Evolutionary conservation across 2,888 invertebrate species (phyloP).

Genomic region (Cheilosia vernalis): DNA sequence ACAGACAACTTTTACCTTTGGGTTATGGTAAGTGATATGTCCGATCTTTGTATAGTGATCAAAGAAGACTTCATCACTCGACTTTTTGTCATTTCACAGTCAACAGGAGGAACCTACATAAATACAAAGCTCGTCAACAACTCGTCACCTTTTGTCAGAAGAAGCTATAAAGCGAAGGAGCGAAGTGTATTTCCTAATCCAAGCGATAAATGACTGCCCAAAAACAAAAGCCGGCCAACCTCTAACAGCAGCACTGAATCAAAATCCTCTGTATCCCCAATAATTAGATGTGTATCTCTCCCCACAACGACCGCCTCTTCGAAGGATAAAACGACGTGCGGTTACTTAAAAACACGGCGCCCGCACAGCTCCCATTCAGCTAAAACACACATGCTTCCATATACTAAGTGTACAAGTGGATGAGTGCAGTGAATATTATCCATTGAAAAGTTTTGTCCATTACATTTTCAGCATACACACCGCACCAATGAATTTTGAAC

Average conservation of each 20-base stretch:
- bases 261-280: not conserved
- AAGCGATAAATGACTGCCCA: not conserved
- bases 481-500: slow-evolving; percentile 10
- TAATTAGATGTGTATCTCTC: slow-evolving; percentile 17
- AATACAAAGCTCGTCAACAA: too few relatives aligned
- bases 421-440: slow-evolving; percentile 6
- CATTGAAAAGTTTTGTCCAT: slow-evolving; percentile 36
- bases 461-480: slow-evolving; percentile 33
- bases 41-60: too few relatives aligned
- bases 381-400: not conserved
- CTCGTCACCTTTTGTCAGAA: not conserved
- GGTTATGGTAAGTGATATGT: too few relatives aligned
- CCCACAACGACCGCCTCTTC: not conserved
- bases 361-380: not conserved
- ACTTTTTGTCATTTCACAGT: too few relatives aligned
- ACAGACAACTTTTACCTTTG: too few relatives aligned
- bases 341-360: slow-evolving; percentile 16
- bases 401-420: not conserved
- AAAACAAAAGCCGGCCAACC: not conserved
- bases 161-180: not conserved
- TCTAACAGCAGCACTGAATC: not conserved
- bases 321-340: slow-evolving; percentile 4
- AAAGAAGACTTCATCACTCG: too few relatives aligned
- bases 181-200: not conserved
- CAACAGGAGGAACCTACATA: too few relatives aligned